Evolutionary conservation across 2,888 invertebrate genomes (phyloP).

Genomic region (Malthinus flaveolus): DNA sequence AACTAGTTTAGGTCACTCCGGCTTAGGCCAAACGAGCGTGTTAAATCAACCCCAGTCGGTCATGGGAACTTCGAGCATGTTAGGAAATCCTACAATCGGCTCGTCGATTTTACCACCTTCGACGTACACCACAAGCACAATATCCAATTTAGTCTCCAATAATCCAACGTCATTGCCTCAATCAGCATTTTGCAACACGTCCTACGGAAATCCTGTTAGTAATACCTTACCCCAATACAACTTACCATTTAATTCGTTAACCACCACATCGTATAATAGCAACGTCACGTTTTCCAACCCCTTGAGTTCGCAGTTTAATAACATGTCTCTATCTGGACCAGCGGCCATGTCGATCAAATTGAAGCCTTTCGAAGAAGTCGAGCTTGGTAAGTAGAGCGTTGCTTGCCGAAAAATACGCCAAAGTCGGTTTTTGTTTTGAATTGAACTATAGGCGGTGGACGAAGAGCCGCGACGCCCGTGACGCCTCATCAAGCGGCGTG

Average conservation of each 20-base stretch:
- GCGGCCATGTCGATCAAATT: constrained; percentile 66
- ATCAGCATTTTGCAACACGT: constrained; percentile 57
- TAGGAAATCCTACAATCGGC: constrained; percentile 51
- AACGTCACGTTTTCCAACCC: constrained; percentile 69
- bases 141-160: constrained; percentile 52
- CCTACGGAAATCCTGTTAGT: constrained; percentile 57
- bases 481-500: constrained; percentile 50
- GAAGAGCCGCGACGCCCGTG: constrained; percentile 52
- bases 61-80: constrained; percentile 17
- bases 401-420: too few relatives aligned
- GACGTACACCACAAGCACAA: constrained; percentile 57
- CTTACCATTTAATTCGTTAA: constrained; percentile 52
- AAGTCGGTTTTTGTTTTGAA: too few relatives aligned
- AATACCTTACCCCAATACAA: constrained; percentile 54
- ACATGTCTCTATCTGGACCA: constrained; percentile 53
- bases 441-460: constrained; percentile 36
- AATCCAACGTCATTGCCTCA: constrained; percentile 49
- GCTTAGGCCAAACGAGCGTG: constrained; percentile 42
- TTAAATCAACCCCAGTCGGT: constrained; percentile 16
- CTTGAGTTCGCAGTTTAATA: constrained; percentile 62
- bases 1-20: constrained; percentile 17
- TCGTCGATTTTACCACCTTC: constrained; percentile 57
- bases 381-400: constrained; percentile 62
- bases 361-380: constrained; percentile 74
- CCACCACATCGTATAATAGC: constrained; percentile 49